A percentile compares a stretch with the other conserved stretches of the same genome.
Evolutionary conservation across 2,797 vertebrate genomes (phyloP).

Genomic region (Micromesistius poutassou): DNA sequence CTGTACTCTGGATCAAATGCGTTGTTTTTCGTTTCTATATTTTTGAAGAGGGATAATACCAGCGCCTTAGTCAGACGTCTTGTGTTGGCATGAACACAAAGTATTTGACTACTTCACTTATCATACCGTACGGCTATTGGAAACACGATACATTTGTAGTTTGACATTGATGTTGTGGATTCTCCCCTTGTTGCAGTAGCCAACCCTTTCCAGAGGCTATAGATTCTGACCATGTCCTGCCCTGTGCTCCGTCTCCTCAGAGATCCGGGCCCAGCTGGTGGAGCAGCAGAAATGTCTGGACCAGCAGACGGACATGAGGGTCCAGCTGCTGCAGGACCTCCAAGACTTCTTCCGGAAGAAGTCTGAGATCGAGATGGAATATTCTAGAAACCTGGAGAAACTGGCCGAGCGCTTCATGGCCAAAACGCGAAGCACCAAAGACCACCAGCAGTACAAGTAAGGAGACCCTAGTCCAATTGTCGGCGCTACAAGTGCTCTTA

Average conservation of each 20-base stretch:
- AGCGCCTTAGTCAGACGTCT: background rate
- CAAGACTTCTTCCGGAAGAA: constrained; percentile 99
- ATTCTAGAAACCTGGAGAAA: constrained; percentile 95
- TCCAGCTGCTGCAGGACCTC: constrained; percentile 94
- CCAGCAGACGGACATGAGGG: constrained; percentile 97
- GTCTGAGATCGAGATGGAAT: constrained; percentile 96
- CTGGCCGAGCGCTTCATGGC: constrained; percentile 98
- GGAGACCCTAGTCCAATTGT: constrained; percentile 28
- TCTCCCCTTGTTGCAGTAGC: background rate
- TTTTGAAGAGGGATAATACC: background rate
- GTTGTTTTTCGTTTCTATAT: background rate
- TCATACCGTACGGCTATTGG: constrained; percentile 10
- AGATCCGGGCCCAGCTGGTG: constrained; percentile 93
- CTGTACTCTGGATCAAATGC: background rate
- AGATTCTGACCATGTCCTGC: background rate
- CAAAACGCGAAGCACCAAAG: constrained; percentile 97
- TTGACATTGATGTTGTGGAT: background rate
- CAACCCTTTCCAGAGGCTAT: background rate
- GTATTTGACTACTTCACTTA: background rate
- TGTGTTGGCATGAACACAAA: background rate
- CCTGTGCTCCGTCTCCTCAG: constrained; percentile 52
- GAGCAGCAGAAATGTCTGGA: constrained; percentile 99
- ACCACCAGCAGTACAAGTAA: constrained; percentile 98
- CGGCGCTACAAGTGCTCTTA: background rate
- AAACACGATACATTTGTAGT: background rate